Percentiles rank a stretch among this genome's conserved stretches.
Evolutionary conservation across 2,113 vertebrate genomes (phyloP).

Genomic region (Tauraco erythrolophus): DNA sequence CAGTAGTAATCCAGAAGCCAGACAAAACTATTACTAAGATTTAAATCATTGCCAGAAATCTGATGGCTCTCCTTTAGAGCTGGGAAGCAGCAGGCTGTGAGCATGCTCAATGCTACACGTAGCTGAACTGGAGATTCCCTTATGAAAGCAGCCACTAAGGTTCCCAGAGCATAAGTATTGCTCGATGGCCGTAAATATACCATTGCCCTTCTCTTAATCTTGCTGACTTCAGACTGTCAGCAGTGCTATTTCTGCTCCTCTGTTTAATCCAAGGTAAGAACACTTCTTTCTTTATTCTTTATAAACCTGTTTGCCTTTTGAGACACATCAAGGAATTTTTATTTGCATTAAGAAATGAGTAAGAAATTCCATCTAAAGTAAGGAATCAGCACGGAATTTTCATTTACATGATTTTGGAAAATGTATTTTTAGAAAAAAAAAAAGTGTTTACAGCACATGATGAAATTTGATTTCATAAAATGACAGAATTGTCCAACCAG

Average conservation of each 20-base stretch:
- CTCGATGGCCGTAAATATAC: background rate
- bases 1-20: background rate
- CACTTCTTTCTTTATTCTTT: background rate
- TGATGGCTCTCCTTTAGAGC: background rate
- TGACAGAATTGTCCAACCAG: background rate
- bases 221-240: background rate
- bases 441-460: background rate
- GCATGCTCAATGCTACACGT: slow-evolving; percentile 12
- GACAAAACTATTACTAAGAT: background rate
- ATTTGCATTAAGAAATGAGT: background rate
- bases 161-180: background rate
- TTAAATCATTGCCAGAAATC: slow-evolving; percentile 29
- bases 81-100: slow-evolving; percentile 21
- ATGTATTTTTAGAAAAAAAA: background rate
- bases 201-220: background rate
- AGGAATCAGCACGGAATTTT: background rate
- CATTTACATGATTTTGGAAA: background rate
- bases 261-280: slow-evolving; percentile 58
- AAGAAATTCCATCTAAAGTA: background rate
- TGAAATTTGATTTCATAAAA: background rate
- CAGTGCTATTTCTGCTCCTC: slow-evolving; percentile 51
- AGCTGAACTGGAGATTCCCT: background rate
- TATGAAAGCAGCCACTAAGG: slow-evolving; percentile 9
- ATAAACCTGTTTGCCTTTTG: background rate
- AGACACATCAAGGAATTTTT: background rate